phyloP scores from a whole-genome alignment of 2,113 vertebrate genomes.

The Periophthalmus modestus region DNA sequence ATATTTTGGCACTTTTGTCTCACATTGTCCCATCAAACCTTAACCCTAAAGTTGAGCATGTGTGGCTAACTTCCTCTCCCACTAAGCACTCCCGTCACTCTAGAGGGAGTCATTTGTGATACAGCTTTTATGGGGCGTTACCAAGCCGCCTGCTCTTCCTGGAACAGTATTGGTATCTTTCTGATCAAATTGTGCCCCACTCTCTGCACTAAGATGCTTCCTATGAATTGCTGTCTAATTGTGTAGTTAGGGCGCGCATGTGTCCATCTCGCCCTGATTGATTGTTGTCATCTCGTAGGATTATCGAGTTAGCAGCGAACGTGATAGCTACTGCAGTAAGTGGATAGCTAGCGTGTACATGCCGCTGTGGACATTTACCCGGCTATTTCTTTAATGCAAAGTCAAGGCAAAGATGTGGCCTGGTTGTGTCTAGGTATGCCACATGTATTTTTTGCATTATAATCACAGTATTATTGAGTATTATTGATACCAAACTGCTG shows the following conservation, averaged over 20 bases:
- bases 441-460: background rate
- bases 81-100: slow-evolving; percentile 57
- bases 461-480: background rate
- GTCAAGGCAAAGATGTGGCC: slow-evolving; percentile 35
- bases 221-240: slow-evolving; percentile 65
- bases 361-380: background rate
- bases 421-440: slow-evolving; percentile 20
- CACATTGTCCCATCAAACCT: background rate
- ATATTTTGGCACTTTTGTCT: background rate
- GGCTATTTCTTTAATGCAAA: slow-evolving; percentile 32
- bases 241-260: slow-evolving; percentile 42
- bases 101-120: slow-evolving; percentile 62
- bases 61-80: slow-evolving; percentile 43
- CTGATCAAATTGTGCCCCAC: slow-evolving; percentile 74
- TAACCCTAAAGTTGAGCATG: slow-evolving; percentile 11
- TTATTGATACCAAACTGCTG: too few relatives aligned
- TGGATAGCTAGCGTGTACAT: slow-evolving; percentile 14
- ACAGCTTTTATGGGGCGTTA: slow-evolving; percentile 68
- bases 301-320: slow-evolving; percentile 67
- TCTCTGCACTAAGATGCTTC: slow-evolving; percentile 66
- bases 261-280: slow-evolving; percentile 59
- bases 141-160: slow-evolving; percentile 60
- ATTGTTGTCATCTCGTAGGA: slow-evolving; percentile 70
- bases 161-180: slow-evolving; percentile 65
- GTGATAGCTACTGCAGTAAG: slow-evolving; percentile 52